Evolutionary conservation across 2,888 invertebrate genomes (phyloP).

Genomic region (Archips crataeganus): DNA sequence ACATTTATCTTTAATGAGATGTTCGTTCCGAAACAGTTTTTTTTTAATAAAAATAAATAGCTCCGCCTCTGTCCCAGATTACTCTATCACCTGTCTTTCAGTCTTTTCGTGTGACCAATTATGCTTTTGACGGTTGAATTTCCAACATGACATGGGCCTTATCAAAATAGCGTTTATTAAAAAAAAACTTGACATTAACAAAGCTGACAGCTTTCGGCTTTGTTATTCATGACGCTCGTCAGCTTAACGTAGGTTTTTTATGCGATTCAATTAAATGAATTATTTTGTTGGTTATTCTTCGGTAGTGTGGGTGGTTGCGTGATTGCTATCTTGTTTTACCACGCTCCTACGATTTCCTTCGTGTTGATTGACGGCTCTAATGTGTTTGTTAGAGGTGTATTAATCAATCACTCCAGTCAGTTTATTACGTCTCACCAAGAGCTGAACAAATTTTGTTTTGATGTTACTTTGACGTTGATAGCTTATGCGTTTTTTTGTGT

Average conservation of each 20-base stretch:
- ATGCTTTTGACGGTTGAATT: slow-evolving; percentile 86
- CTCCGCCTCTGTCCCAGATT: slow-evolving; percentile 61
- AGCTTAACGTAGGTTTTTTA: slow-evolving; percentile 66
- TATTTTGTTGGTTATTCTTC: slow-evolving; percentile 71
- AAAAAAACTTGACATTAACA: slow-evolving; percentile 80
- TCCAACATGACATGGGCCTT: slow-evolving; percentile 87
- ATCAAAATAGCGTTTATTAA: slow-evolving; percentile 86
- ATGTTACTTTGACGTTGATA: slow-evolving; percentile 61
- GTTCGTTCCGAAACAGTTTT: background rate
- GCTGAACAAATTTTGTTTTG: slow-evolving; percentile 57
- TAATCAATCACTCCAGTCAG: slow-evolving; percentile 75
- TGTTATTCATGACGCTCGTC: slow-evolving; percentile 78
- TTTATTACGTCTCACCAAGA: slow-evolving; percentile 66
- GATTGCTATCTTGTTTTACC: slow-evolving; percentile 73
- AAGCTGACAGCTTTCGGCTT: slow-evolving; percentile 84
- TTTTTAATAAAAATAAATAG: slow-evolving; percentile 32
- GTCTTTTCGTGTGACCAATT: slow-evolving; percentile 82
- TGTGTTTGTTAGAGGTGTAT: slow-evolving; percentile 72
- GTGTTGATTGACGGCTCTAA: slow-evolving; percentile 78
- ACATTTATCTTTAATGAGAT: slow-evolving; percentile 30
- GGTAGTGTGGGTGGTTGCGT: slow-evolving; percentile 69
- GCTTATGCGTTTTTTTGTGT: slow-evolving; percentile 62
- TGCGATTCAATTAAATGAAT: slow-evolving; percentile 75
- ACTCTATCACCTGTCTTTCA: slow-evolving; percentile 66
- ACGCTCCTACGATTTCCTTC: slow-evolving; percentile 56